Conservation (phyloP, 2,888 invertebrate species). For the Heliconius ethilla region DNA sequence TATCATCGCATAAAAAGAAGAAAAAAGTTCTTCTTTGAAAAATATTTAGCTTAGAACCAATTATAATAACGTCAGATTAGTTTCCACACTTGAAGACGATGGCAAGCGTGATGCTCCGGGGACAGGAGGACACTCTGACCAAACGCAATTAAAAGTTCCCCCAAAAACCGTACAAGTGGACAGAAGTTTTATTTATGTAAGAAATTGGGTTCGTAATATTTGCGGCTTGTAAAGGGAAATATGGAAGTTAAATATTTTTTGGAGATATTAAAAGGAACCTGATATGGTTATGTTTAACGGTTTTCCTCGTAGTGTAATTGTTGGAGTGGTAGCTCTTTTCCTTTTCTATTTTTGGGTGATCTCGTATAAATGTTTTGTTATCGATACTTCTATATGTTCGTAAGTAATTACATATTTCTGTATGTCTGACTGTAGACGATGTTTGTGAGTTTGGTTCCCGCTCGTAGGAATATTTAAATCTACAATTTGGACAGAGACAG, state of each 20-base stretch:
- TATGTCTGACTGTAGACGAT: no score
- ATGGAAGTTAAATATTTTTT: slow-evolving; percentile 18
- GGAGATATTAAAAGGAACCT: slow-evolving; percentile 19
- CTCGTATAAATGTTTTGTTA: slow-evolving; percentile 1
- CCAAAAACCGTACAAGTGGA: slow-evolving; percentile 36
- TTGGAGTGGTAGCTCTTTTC: neutral
- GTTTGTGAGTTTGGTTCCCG: no score
- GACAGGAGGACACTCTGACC: slow-evolving; percentile 37
- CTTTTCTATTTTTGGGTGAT: neutral
- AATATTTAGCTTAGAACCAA: slow-evolving; percentile 15
- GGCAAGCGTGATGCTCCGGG: slow-evolving; percentile 26
- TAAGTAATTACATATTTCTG: neutral
- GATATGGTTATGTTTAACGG: neutral
- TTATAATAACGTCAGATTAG: slow-evolving; percentile 24
- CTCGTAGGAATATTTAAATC: no score
- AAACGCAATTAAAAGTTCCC: slow-evolving; percentile 46
- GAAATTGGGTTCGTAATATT: slow-evolving; percentile 29
- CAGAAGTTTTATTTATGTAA: slow-evolving; percentile 33
- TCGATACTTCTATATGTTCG: neutral
- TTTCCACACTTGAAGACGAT: slow-evolving; percentile 30
- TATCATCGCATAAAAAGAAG: neutral
- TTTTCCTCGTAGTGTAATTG: slow-evolving; percentile 12
- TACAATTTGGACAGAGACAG: no score
- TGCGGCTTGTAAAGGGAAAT: slow-evolving; percentile 25
- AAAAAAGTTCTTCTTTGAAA: neutral